A percentile compares a stretch with the other conserved stretches of the same genome.
Evolutionary conservation across 2,888 invertebrate genomes (phyloP).

Genomic region (Polylopha cassiicola): DNA sequence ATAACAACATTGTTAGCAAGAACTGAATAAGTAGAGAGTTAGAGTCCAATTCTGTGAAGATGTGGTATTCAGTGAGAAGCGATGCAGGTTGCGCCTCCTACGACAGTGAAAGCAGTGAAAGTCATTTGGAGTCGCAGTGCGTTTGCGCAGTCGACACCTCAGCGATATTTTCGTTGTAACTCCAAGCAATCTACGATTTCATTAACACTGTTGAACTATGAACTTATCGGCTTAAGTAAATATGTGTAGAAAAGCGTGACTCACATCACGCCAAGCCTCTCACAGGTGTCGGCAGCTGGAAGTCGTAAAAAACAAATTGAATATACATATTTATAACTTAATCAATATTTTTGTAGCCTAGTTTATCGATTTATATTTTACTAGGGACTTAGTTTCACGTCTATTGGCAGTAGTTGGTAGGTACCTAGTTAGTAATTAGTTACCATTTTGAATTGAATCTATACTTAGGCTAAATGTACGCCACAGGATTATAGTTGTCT

Average conservation of each 20-base stretch:
- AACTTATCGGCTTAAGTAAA: background rate
- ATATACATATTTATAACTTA: too few species aligned
- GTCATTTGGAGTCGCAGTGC: conserved; percentile 39
- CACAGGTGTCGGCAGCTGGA: too few species aligned
- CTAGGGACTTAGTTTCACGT: too few species aligned
- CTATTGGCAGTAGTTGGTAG: too few species aligned
- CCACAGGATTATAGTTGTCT: too few species aligned
- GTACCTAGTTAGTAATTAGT: too few species aligned
- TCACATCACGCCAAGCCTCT: too few species aligned
- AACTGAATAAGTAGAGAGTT: conserved; percentile 72
- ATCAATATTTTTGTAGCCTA: too few species aligned
- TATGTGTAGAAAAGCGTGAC: background rate
- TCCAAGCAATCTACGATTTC: conserved; percentile 7
- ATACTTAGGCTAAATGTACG: too few species aligned
- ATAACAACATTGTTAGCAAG: conserved; percentile 58
- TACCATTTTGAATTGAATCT: too few species aligned
- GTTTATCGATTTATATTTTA: too few species aligned
- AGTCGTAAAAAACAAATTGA: too few species aligned
- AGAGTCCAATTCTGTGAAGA: conserved; percentile 35
- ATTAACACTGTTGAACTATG: background rate
- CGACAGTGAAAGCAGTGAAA: conserved; percentile 74
- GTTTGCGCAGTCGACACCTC: conserved; percentile 29
- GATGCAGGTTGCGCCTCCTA: conserved; percentile 38
- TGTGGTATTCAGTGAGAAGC: conserved; percentile 46
- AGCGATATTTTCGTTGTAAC: conserved; percentile 40